phyloP scores from a whole-genome alignment of 2,113 vertebrate genomes.

The Hassar affinis region DNA sequence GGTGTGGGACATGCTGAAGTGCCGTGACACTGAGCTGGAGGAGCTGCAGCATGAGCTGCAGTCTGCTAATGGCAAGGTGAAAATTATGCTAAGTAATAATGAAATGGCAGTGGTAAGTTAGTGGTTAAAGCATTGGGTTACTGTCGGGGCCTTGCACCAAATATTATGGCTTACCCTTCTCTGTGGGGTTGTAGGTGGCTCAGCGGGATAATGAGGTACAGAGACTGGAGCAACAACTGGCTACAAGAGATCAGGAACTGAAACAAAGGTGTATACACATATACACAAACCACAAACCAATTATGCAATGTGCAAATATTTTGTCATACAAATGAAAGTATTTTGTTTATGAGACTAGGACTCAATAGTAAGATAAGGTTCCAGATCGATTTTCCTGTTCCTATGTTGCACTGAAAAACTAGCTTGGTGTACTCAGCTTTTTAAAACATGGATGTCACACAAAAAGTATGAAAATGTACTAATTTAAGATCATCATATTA shows the following conservation, averaged over 20 bases:
- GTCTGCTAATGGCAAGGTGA: slow-evolving; percentile 49
- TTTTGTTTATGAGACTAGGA: not conserved
- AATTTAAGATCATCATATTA: not conserved
- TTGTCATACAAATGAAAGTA: not conserved
- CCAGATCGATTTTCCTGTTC: not conserved
- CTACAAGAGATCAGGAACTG: slow-evolving; percentile 61
- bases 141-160: not conserved
- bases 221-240: slow-evolving; percentile 61
- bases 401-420: not conserved
- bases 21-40: slow-evolving; percentile 52
- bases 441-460: not conserved
- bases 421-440: not conserved
- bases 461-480: not conserved
- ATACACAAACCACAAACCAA: not conserved
- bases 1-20: slow-evolving; percentile 56
- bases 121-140: not conserved
- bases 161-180: not conserved
- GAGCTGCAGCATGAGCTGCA: slow-evolving; percentile 44
- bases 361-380: not conserved
- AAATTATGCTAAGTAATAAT: not conserved
- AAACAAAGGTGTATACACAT: slow-evolving; percentile 58
- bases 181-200: slow-evolving; percentile 46
- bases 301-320: not conserved
- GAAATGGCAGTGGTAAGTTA: not conserved
- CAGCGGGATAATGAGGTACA: slow-evolving; percentile 57